A percentile compares a stretch with the other conserved stretches of the same genome.
Conservation (phyloP, 2,888 invertebrate species). For the Epistrophella euchroma region DNA sequence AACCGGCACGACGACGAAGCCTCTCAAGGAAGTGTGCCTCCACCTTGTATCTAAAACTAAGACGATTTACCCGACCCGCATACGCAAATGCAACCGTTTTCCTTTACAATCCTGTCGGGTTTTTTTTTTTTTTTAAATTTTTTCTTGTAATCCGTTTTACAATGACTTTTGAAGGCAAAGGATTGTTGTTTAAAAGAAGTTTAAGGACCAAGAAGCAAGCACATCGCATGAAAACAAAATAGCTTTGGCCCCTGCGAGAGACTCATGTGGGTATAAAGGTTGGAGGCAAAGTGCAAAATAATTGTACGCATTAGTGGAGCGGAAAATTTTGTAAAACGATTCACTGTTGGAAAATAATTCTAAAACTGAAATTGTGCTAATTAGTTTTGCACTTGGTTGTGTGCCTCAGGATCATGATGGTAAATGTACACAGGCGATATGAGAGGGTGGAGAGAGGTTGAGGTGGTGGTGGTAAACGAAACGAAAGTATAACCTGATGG, state of each 20-base stretch:
- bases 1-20: conserved; percentile 15
- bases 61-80: conserved; percentile 25
- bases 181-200: conserved; percentile 15
- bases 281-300: conserved; percentile 67
- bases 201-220: conserved; percentile 45
- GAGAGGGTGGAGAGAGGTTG: neutral
- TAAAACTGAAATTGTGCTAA: conserved; percentile 69
- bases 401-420: conserved; percentile 8
- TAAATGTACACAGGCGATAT: neutral
- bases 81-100: conserved; percentile 32
- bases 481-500: conserved; percentile 4
- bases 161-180: conserved; percentile 36
- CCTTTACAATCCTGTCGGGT: neutral
- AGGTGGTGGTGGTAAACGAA: neutral
- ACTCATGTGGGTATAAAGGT: conserved; percentile 5
- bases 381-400: conserved; percentile 68
- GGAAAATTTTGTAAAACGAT: conserved; percentile 73
- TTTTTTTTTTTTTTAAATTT: conserved; percentile 1
- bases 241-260: conserved; percentile 16
- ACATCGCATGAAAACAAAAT: conserved; percentile 38
- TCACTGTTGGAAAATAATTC: conserved; percentile 64
- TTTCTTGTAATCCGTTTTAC: conserved; percentile 49
- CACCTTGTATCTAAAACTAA: conserved; percentile 35
- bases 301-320: conserved; percentile 76
- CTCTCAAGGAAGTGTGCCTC: conserved; percentile 27